These are phyloP conservation scores for Calameuta filiformis DNA, from an alignment of 2,888 invertebrate genomes.

Conservation along the genomic window DNA sequence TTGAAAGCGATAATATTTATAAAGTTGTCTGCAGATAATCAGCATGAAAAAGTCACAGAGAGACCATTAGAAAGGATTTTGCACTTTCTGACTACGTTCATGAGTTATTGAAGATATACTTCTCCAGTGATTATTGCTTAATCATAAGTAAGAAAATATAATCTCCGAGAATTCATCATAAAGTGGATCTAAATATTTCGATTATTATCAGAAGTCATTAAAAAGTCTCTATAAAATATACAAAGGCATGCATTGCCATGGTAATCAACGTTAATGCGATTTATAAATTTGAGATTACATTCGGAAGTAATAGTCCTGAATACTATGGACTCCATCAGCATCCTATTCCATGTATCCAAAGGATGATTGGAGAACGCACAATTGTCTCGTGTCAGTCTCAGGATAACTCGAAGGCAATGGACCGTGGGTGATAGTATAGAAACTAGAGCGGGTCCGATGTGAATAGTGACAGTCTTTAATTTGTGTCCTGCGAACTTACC, in stretches of 20 bases:
- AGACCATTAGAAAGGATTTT: too few relatives aligned
- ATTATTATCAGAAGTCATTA: background rate
- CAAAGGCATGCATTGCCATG: background rate
- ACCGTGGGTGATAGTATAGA: background rate
- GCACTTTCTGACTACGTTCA: too few relatives aligned
- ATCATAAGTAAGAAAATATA: too few relatives aligned
- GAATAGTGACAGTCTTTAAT: constrained; percentile 7
- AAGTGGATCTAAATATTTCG: background rate
- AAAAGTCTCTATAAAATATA: background rate
- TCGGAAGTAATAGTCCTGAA: background rate
- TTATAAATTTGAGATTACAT: background rate
- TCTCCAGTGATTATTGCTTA: too few relatives aligned
- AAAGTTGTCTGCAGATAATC: background rate
- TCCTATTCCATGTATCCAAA: background rate
- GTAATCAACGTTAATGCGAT: background rate
- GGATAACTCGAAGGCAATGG: constrained; percentile 4
- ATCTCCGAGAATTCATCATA: background rate
- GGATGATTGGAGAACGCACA: background rate
- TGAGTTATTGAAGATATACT: too few relatives aligned
- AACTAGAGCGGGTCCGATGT: constrained; percentile 1
- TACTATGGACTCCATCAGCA: background rate
- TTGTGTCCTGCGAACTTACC: background rate
- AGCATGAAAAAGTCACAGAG: too few relatives aligned
- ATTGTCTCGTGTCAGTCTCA: background rate
- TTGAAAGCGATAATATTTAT: background rate